Percentiles rank a stretch among this genome's conserved stretches.
Evolutionary conservation across 2,797 vertebrate genomes (phyloP).

Genomic region (Huso huso): DNA sequence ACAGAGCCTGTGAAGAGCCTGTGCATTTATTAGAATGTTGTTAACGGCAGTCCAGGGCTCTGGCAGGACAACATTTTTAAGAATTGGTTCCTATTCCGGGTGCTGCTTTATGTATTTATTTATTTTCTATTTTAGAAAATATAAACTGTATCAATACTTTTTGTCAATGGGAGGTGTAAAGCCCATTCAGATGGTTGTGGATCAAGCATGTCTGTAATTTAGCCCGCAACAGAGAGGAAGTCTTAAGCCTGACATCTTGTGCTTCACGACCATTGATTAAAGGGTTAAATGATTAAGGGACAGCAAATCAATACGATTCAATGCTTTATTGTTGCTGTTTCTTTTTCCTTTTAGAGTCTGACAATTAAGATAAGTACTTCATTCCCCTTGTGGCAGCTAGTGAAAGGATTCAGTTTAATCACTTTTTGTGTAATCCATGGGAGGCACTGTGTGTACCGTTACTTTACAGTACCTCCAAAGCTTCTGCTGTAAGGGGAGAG

Average conservation of each 20-base stretch:
- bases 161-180: not conserved
- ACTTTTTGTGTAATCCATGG: not conserved
- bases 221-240: not conserved
- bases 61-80: no score
- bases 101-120: no score
- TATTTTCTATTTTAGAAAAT: no score
- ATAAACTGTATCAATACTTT: not conserved
- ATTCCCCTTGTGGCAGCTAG: not conserved
- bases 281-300: not conserved
- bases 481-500: no score
- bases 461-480: no score
- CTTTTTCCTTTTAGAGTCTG: not conserved
- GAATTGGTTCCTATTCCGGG: no score
- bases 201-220: not conserved
- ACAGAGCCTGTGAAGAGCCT: no score
- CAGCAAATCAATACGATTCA: constrained; percentile 5
- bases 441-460: no score
- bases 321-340: not conserved
- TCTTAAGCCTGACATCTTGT: not conserved
- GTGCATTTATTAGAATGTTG: no score
- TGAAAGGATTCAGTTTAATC: not conserved
- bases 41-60: no score
- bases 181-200: not conserved
- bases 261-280: not conserved
- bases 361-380: not conserved